Percentiles rank a stretch among this genome's conserved stretches.
Evolutionary conservation across 2,888 invertebrate genomes (phyloP).

Genomic region (Acanthoscelides obtectus): DNA sequence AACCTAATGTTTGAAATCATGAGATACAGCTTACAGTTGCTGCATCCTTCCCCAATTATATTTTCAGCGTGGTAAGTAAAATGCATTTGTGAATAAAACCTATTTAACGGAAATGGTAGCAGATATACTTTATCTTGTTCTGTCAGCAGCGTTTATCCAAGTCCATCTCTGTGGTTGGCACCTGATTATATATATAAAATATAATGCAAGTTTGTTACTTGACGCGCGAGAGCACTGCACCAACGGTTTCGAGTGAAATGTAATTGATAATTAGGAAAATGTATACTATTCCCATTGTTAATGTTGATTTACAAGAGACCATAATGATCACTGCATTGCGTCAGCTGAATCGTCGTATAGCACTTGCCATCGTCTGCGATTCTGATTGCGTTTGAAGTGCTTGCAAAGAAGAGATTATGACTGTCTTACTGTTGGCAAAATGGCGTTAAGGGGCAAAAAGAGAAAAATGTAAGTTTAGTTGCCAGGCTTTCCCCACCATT

Average conservation of each 20-base stretch:
- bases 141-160: not conserved
- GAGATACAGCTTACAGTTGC: too few relatives aligned
- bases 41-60: too few relatives aligned
- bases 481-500: too few relatives aligned
- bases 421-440: too few relatives aligned
- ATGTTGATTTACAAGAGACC: not conserved
- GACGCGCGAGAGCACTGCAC: not conserved
- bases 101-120: too few relatives aligned
- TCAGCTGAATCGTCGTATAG: not conserved
- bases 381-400: not conserved
- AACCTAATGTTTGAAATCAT: too few relatives aligned
- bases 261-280: not conserved
- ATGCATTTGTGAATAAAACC: too few relatives aligned
- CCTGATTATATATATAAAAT: not conserved
- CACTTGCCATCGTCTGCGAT: not conserved
- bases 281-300: not conserved
- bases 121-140: not conserved
- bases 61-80: too few relatives aligned
- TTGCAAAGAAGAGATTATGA: too few relatives aligned
- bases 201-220: not conserved
- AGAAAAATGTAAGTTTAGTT: too few relatives aligned
- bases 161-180: not conserved
- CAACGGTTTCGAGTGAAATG: not conserved
- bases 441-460: too few relatives aligned
- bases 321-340: not conserved